A percentile compares a stretch with the other conserved stretches of the same genome.
phyloP scores from a whole-genome alignment of 2,888 invertebrate species.

The Euplagia quadripunctaria region DNA sequence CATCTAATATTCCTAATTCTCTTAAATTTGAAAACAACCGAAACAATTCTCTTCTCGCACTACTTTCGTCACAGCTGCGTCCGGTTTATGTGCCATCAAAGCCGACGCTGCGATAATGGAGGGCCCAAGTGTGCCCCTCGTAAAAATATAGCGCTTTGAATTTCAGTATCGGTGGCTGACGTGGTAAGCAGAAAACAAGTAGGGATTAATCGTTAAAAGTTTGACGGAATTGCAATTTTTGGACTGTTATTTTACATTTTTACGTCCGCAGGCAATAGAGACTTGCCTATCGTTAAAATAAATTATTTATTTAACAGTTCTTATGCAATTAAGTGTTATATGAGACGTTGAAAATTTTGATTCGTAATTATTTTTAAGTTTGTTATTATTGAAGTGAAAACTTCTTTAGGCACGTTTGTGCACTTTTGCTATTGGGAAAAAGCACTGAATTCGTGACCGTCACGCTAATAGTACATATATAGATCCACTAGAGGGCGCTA shows the following conservation, averaged over 20 bases:
- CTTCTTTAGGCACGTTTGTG: no score
- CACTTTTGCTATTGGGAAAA: no score
- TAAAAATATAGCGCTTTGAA: constrained; percentile 71
- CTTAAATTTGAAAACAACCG: not conserved
- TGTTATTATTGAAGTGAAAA: no score
- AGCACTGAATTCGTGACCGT: no score
- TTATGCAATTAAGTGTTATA: no score
- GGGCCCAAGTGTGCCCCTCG: constrained; percentile 67
- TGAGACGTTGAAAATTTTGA: not conserved
- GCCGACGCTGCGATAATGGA: constrained; percentile 68
- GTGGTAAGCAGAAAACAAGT: constrained; percentile 30
- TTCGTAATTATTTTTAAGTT: not conserved
- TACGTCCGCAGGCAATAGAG: not conserved
- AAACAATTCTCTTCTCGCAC: constrained; percentile 23
- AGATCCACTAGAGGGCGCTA: no score
- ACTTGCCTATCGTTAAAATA: no score
- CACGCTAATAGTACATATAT: no score
- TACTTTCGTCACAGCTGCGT: constrained; percentile 64
- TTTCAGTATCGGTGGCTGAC: constrained; percentile 50
- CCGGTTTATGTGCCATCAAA: constrained; percentile 76
- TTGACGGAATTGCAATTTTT: constrained; percentile 23
- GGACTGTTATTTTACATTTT: constrained; percentile 2
- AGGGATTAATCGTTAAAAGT: constrained; percentile 23
- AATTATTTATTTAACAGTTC: not conserved
- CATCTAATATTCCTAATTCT: not conserved